Evolutionary conservation across 2,888 invertebrate species (phyloP).

Genomic region (Parochlus steinenii): DNA sequence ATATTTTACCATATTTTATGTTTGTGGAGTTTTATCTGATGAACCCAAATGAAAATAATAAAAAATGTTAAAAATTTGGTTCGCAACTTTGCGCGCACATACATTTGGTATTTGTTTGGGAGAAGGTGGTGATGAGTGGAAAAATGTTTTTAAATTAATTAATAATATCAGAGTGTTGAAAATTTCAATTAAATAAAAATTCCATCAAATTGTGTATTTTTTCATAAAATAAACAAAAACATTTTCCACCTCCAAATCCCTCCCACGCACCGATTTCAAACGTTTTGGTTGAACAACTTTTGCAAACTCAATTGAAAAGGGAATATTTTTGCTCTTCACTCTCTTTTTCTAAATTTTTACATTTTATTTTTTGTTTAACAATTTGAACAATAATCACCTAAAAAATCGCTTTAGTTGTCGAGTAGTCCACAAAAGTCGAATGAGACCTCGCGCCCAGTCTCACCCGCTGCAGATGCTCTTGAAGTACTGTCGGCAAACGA

Average conservation of each 20-base stretch:
- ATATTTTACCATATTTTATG: too few species aligned
- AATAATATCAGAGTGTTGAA: neutral
- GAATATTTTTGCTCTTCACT: slow-evolving; percentile 1
- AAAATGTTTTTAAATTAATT: too few species aligned
- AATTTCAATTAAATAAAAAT: slow-evolving; percentile 5
- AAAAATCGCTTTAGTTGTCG: slow-evolving; percentile 19
- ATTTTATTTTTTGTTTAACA: slow-evolving; percentile 1
- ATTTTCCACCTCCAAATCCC: slow-evolving; percentile 3
- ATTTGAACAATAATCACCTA: slow-evolving; percentile 7
- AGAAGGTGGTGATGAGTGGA: too few species aligned
- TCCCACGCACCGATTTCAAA: slow-evolving; percentile 11
- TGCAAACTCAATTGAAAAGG: too few species aligned
- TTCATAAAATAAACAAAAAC: neutral
- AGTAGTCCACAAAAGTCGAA: slow-evolving; percentile 22
- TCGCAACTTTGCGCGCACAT: neutral
- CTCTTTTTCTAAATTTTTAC: too few species aligned
- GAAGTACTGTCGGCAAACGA: slow-evolving; percentile 24
- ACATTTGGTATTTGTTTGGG: too few species aligned
- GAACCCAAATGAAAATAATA: too few species aligned
- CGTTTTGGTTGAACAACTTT: slow-evolving; percentile 5
- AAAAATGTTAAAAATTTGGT: too few species aligned
- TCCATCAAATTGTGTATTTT: slow-evolving; percentile 5
- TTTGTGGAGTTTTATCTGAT: too few species aligned
- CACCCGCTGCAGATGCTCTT: slow-evolving; percentile 31
- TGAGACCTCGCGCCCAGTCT: slow-evolving; percentile 32